Conservation (phyloP, 2,888 invertebrate species). For the Epirrita christyi region DNA sequence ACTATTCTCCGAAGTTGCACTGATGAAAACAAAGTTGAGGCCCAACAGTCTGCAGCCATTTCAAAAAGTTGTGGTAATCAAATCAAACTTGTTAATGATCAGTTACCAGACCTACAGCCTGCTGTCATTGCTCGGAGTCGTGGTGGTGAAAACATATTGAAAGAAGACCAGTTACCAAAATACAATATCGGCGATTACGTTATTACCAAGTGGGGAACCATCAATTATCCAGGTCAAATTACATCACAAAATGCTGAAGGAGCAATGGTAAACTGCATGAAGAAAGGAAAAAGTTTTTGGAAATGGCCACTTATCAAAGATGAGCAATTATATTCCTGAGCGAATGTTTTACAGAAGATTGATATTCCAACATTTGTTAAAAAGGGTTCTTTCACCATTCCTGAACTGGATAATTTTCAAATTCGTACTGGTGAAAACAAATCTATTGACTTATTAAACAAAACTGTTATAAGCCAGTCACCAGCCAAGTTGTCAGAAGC, state of each 20-base stretch:
- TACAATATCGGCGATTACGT: conserved; percentile 26
- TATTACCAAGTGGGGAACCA: conserved; percentile 22
- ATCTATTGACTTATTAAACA: no score
- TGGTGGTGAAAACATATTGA: no score
- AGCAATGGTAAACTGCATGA: conserved; percentile 28
- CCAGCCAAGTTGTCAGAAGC: not conserved
- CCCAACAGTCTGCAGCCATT: not conserved
- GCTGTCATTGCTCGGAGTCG: no score
- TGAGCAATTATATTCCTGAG: conserved; percentile 28
- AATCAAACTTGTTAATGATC: no score
- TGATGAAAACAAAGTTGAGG: not conserved
- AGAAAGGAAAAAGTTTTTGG: conserved; percentile 31
- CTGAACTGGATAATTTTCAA: conserved; percentile 7
- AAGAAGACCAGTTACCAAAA: not conserved
- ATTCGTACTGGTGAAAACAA: no score
- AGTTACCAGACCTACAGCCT: no score
- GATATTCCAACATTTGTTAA: conserved; percentile 15
- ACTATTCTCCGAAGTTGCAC: not conserved
- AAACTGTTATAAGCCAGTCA: not conserved
- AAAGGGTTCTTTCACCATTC: conserved; percentile 23
- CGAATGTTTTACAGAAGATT: conserved; percentile 25
- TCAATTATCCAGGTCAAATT: conserved; percentile 26
- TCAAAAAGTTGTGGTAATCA: no score
- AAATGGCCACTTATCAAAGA: conserved; percentile 31
- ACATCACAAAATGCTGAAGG: conserved; percentile 23